Evolutionary conservation across 2,113 vertebrate species (phyloP).

Genomic region (Etia nguti): DNA sequence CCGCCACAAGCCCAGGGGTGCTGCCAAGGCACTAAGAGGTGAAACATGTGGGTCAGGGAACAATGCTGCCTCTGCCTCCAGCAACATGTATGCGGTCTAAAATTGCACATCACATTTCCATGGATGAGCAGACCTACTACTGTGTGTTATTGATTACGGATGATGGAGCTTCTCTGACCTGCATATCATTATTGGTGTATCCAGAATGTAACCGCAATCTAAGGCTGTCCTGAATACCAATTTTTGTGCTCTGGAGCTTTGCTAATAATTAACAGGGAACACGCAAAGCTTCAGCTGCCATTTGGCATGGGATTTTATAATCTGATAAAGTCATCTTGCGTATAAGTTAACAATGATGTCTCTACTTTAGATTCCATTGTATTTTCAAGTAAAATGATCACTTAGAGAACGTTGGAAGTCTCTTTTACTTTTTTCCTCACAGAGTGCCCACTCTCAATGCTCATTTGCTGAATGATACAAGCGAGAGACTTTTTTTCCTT

Average conservation of each 20-base stretch:
- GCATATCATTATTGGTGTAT: conserved; percentile 7
- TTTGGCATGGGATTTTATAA: not conserved
- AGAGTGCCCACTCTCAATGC: not conserved
- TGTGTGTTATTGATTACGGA: conserved; percentile 46
- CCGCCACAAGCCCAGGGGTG: conserved; percentile 8
- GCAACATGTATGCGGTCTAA: not conserved
- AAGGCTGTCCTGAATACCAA: not conserved
- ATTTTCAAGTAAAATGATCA: not conserved
- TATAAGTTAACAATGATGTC: not conserved
- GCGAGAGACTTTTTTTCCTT: not conserved
- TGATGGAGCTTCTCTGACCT: conserved; percentile 16
- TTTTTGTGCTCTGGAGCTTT: not conserved
- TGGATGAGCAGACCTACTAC: conserved; percentile 7
- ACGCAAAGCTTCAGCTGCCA: not conserved
- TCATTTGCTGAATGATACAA: not conserved
- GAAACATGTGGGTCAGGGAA: conserved; percentile 11
- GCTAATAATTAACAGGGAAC: not conserved
- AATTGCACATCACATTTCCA: conserved; percentile 15
- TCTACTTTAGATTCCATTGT: not conserved
- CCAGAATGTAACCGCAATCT: not conserved
- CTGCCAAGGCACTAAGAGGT: conserved; percentile 26
- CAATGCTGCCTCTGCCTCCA: not conserved
- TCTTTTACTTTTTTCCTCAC: not conserved
- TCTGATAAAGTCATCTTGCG: not conserved
- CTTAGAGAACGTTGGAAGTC: not conserved